phyloP scores from a whole-genome alignment of 2,797 vertebrate genomes.

The Galaxias olidus region DNA sequence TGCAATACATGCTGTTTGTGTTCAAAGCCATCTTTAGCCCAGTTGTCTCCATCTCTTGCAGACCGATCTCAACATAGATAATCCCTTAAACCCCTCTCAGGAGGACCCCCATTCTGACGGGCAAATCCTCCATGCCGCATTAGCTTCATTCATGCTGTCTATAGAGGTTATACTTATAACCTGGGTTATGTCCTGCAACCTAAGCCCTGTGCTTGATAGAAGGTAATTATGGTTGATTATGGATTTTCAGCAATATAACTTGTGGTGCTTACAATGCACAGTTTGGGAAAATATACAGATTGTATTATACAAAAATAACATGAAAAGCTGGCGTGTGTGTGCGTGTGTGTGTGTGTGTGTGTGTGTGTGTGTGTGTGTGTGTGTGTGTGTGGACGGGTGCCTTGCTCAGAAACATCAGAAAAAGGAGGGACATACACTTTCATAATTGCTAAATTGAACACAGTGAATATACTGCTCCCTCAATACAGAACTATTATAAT shows the following conservation, averaged over 20 bases:
- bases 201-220: too few species aligned
- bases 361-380: neutral
- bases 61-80: slow-evolving; percentile 3
- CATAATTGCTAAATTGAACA: too few species aligned
- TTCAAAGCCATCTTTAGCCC: neutral
- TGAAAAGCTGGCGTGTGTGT: neutral
- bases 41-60: neutral
- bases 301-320: neutral
- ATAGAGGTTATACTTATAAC: too few species aligned
- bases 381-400: neutral
- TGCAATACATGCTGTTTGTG: neutral
- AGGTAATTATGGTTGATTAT: too few species aligned
- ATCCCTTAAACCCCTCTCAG: slow-evolving; percentile 9
- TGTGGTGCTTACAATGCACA: too few species aligned
- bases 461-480: too few species aligned
- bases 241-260: too few species aligned
- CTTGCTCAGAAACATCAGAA: too few species aligned
- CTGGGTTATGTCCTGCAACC: too few species aligned
- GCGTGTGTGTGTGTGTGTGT: neutral
- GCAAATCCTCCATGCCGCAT: neutral
- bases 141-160: too few species aligned
- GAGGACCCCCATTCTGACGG: neutral
- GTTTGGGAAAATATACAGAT: neutral
- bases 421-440: too few species aligned
- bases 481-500: too few species aligned